These are phyloP conservation scores for Heterochromis multidens DNA, from an alignment of 2,113 vertebrate genomes.

Conservation along the genomic window DNA sequence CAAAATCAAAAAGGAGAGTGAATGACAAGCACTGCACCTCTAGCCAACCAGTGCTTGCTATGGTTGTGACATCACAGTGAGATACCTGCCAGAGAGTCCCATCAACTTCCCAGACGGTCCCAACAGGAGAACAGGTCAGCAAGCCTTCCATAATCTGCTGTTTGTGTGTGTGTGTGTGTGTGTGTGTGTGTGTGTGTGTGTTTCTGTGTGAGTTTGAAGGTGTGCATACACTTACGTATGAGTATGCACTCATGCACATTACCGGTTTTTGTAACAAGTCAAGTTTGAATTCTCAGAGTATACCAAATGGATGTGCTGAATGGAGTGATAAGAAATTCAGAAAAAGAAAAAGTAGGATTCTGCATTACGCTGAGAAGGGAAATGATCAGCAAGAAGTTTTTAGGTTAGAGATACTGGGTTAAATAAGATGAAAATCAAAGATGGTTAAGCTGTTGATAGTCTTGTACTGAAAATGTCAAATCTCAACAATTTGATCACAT, in stretches of 20 bases:
- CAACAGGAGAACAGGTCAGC: slow-evolving; percentile 41
- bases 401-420: background rate
- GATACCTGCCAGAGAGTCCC: slow-evolving; percentile 70
- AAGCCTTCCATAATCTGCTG: slow-evolving; percentile 48
- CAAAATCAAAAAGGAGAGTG: slow-evolving; percentile 10
- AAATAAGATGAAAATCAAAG: background rate
- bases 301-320: background rate
- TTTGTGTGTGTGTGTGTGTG: slow-evolving; percentile 3
- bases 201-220: background rate
- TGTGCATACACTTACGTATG: background rate
- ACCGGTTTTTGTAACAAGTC: too few relatives aligned
- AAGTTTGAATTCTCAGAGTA: background rate
- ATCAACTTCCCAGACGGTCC: slow-evolving; percentile 54
- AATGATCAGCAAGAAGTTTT: background rate
- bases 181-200: background rate
- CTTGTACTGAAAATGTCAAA: background rate
- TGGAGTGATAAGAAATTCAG: background rate
- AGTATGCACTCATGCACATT: too few relatives aligned
- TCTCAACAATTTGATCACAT: background rate
- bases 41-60: slow-evolving; percentile 48
- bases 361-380: background rate
- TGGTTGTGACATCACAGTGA: slow-evolving; percentile 57
- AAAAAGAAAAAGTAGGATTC: background rate
- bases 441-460: background rate
- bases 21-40: slow-evolving; percentile 47